Evolutionary conservation across 2,113 vertebrate genomes (phyloP), one percentile per base, ranked within the genome.

Genomic region (Phoxinus phoxinus): DNA sequence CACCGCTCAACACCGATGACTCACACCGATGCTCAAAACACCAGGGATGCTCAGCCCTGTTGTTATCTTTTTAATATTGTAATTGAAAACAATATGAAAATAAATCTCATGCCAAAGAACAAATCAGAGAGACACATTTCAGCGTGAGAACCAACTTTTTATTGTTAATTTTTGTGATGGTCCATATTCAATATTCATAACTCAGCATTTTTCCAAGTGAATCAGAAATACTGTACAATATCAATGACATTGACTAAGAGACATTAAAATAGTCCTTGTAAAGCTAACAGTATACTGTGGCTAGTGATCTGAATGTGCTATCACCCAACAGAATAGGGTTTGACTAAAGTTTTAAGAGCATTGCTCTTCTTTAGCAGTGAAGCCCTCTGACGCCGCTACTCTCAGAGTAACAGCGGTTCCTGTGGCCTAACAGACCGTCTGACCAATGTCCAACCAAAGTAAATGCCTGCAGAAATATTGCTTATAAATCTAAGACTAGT

Each of bases 191-290:
- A 69, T 83, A 85, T 74, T 88, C 71, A 84, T 80, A 88, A 73
- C 25, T 79, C 25, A 63, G 71, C 69, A 23, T 78, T 56, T 85
- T 73, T 44, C 83, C 85, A 89, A 89, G 85, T 85, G 83, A 85
- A 82, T 89, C 65, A 81, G 87, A 86, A 89, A 89, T 89, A 88
- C 89, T 89, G 89, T 88, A 89, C 89, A 89, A 88, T 89, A 88
- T 86, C 89, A 83, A 89, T 88, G 87, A 89, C 89, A 89, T 67
- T 88, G 81, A 89, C 84, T 78, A 85, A 77, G 35, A 80, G 77
- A 86, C 89, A 69, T 76, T 79, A 82, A 85, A 86, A 80, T 80
- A 86, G 83, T 86, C 87, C 74, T 85, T 75, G 82, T 79, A 84
- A 72, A 86, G 86, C 78, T 86, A 86, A 89, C 78, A 71, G 74